Conservation (phyloP, 2,797 vertebrate species). For the Brachyalestes nurse region DNA sequence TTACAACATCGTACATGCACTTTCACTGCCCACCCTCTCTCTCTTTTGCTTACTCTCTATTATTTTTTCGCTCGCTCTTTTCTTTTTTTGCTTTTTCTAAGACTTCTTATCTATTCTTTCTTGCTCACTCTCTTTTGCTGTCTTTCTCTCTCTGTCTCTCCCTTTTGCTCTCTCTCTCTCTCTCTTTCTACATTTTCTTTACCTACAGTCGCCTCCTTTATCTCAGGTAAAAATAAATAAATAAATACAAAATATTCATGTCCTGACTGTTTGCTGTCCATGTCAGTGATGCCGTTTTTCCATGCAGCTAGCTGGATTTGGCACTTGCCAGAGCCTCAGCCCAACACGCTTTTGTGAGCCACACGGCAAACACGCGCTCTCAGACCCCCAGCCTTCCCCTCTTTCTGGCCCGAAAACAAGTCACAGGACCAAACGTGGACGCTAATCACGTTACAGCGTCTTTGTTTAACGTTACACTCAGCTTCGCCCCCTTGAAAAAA, state of each 20-base stretch:
- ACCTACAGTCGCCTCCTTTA: constrained; percentile 53
- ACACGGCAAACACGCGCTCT: constrained; percentile 35
- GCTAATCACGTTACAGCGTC: constrained; percentile 61
- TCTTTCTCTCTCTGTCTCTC: constrained; percentile 41
- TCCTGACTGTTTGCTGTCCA: background rate
- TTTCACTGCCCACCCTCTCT: constrained; percentile 17
- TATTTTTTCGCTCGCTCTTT: constrained; percentile 45
- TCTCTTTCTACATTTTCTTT: constrained; percentile 48
- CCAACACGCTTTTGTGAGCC: constrained; percentile 28
- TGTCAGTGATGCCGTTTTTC: constrained; percentile 11
- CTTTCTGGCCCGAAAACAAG: constrained; percentile 41
- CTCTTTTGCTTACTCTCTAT: background rate
- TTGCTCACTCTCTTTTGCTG: background rate
- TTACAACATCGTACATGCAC: constrained; percentile 72
- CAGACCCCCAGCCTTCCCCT: constrained; percentile 16
- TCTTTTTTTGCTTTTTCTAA: background rate
- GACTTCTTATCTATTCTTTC: too few species aligned
- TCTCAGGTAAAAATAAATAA: constrained; percentile 8
- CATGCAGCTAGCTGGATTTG: constrained; percentile 34
- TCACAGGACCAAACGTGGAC: constrained; percentile 39
- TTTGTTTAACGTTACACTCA: constrained; percentile 62
- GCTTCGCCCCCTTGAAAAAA: constrained; percentile 39
- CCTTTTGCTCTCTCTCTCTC: constrained; percentile 24
- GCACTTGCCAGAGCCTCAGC: constrained; percentile 33
- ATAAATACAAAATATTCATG: too few species aligned